These are phyloP conservation scores for Notolepis coatsorum DNA, from an alignment of 2,797 vertebrate genomes.

Conservation along the genomic window DNA sequence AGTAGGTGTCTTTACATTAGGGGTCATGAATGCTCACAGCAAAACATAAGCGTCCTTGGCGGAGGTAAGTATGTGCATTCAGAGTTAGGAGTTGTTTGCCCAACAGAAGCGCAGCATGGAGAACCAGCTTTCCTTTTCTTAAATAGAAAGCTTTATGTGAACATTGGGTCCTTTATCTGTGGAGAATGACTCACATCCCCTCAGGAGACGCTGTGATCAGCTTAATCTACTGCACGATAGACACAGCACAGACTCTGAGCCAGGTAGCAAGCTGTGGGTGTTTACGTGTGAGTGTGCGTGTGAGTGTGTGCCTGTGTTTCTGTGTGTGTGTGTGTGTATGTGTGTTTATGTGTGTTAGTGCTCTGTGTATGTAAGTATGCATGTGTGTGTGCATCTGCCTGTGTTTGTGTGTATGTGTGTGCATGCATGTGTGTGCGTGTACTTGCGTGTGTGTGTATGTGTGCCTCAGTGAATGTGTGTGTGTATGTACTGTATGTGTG, in stretches of 20 bases:
- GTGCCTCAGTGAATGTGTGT: background rate
- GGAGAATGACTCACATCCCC: slow-evolving; percentile 40
- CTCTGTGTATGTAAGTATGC: too few species aligned
- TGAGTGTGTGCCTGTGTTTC: background rate
- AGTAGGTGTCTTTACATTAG: too few species aligned
- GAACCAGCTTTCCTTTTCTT: background rate
- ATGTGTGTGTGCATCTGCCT: background rate
- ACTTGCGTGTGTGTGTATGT: background rate
- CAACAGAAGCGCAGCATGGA: background rate
- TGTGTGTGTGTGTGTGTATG: background rate
- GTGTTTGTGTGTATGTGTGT: background rate
- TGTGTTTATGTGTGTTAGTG: too few species aligned
- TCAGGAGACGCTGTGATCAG: slow-evolving; percentile 29
- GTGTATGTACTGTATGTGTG: background rate
- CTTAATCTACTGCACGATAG: slow-evolving; percentile 33
- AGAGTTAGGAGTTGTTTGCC: background rate
- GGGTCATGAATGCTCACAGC: too few species aligned
- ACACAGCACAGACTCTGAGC: slow-evolving; percentile 23
- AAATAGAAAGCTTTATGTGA: slow-evolving; percentile 21
- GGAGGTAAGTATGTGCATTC: too few species aligned
- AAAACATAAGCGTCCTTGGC: too few species aligned
- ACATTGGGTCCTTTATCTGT: slow-evolving; percentile 24
- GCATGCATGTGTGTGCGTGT: background rate
- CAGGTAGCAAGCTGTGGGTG: slow-evolving; percentile 1
- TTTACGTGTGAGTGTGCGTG: slow-evolving; percentile 1